Percentiles rank a stretch among this genome's conserved stretches.
Evolutionary conservation across 2,113 vertebrate species (phyloP).

Genomic region (Nothoprocta pentlandii): DNA sequence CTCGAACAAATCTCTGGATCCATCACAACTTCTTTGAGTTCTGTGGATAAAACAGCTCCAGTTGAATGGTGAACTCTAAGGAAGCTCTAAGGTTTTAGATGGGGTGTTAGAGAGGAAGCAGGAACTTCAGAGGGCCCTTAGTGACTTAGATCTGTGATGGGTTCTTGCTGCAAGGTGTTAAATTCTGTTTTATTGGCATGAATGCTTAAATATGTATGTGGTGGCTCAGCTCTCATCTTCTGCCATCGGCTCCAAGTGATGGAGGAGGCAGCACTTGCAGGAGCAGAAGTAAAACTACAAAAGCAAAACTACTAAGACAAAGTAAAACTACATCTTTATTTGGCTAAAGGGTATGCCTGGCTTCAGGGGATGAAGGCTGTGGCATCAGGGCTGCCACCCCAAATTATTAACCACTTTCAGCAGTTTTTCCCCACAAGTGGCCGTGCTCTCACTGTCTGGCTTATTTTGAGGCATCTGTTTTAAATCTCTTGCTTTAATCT

Average conservation of each 20-base stretch:
- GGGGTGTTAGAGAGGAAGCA: neutral
- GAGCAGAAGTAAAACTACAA: neutral
- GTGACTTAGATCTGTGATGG: neutral
- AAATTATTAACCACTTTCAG: neutral
- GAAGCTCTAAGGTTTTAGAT: neutral
- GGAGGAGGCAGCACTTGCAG: neutral
- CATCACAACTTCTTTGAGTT: neutral
- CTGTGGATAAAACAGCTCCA: neutral
- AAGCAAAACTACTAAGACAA: neutral
- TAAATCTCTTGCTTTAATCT: neutral
- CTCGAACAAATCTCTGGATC: neutral
- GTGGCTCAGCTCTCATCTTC: neutral
- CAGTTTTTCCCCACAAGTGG: neutral
- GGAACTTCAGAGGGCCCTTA: neutral
- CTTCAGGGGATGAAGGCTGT: neutral
- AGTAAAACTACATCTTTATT: neutral
- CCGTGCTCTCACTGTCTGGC: conserved; percentile 1
- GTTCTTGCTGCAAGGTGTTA: neutral
- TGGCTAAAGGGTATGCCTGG: neutral
- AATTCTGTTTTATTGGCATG: neutral
- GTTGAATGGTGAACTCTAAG: too few relatives aligned
- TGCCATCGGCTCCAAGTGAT: accelerated
- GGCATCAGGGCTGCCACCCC: neutral
- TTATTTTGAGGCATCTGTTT: conserved; percentile 25
- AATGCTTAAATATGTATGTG: neutral